Evolutionary conservation across 2,113 vertebrate species (phyloP).

Genomic region (Agelaius tricolor): DNA sequence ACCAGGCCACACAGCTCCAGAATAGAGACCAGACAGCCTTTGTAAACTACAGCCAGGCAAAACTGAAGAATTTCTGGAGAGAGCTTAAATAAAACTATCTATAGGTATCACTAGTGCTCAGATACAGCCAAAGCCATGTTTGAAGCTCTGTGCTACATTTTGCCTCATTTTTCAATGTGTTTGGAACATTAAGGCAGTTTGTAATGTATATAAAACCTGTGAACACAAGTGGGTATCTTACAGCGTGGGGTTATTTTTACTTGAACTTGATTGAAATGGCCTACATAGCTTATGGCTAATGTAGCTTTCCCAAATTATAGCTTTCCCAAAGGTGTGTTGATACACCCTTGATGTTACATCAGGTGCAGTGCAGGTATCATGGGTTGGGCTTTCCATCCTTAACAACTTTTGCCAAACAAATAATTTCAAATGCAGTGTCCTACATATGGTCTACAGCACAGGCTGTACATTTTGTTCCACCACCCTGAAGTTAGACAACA

Average conservation of each 20-base stretch:
- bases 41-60: neutral
- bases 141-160: neutral
- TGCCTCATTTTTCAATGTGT: neutral
- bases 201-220: neutral
- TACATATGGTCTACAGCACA: neutral
- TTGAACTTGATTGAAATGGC: constrained; percentile 19
- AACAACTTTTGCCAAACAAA: neutral
- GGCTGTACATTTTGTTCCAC: neutral
- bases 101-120: neutral
- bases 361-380: rapidly evolving
- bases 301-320: neutral
- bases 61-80: neutral
- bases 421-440: neutral
- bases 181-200: constrained; percentile 8
- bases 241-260: constrained; percentile 37
- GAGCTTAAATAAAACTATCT: neutral
- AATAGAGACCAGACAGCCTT: neutral
- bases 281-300: constrained; percentile 4
- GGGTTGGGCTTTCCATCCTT: neutral
- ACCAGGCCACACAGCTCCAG: neutral
- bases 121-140: neutral
- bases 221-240: neutral
- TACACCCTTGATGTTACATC: neutral
- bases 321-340: neutral
- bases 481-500: neutral